phyloP scores from a whole-genome alignment of 2,888 invertebrate genomes.

The Brenthis ino region DNA sequence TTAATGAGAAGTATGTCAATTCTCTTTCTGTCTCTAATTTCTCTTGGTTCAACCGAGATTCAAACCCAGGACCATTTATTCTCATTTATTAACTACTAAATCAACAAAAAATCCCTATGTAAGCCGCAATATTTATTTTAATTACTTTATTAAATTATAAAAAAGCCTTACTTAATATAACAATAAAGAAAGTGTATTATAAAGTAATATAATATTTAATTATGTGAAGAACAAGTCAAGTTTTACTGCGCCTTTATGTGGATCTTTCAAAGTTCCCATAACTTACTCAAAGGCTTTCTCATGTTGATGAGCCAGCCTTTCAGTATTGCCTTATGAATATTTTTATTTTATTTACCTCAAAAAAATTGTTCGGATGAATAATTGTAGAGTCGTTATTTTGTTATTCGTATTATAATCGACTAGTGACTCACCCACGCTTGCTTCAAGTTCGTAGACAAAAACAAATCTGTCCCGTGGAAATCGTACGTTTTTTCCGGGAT shows the following conservation, averaged over 20 bases:
- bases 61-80: too few species aligned
- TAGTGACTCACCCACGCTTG: too few species aligned
- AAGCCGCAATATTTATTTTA: too few species aligned
- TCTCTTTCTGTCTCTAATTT: too few species aligned
- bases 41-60: too few species aligned
- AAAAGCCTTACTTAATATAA: background rate
- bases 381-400: conserved; percentile 2
- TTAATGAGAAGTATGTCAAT: too few species aligned
- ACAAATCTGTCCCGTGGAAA: too few species aligned
- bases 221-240: conserved; percentile 12
- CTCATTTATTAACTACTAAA: too few species aligned
- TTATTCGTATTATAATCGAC: background rate
- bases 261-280: conserved; percentile 35
- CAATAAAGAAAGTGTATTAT: conserved; percentile 9
- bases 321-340: conserved; percentile 24
- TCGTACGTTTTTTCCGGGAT: too few species aligned
- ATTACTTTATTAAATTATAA: background rate
- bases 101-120: background rate
- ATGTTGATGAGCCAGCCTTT: conserved; percentile 17
- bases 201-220: conserved; percentile 10
- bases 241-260: conserved; percentile 30
- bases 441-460: background rate
- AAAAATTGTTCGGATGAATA: conserved; percentile 11
- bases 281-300: conserved; percentile 35
- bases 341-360: conserved; percentile 21